phyloP scores from a whole-genome alignment of 2,888 invertebrate genomes.

The Aporophyla nigra region DNA sequence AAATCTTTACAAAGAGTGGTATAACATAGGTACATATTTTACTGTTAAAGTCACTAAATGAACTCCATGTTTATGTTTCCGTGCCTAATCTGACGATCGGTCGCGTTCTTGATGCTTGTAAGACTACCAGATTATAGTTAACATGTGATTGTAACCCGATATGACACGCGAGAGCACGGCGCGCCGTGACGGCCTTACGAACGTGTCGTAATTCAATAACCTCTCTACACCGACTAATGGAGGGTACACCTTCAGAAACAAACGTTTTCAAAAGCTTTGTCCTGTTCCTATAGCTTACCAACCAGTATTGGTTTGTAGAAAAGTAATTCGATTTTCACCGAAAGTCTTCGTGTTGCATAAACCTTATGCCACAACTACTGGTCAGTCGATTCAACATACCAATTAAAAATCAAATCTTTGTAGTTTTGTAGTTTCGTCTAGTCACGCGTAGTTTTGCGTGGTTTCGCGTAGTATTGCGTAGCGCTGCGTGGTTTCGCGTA shows the following conservation, averaged over 20 bases:
- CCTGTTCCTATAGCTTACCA: slow-evolving; percentile 17
- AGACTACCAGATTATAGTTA: slow-evolving; percentile 69
- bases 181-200: slow-evolving; percentile 71
- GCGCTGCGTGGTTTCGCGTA: not conserved
- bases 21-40: slow-evolving; percentile 17
- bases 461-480: not conserved
- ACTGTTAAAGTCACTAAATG: slow-evolving; percentile 49
- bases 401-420: not conserved
- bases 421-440: not conserved
- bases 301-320: not conserved
- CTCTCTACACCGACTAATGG: slow-evolving; percentile 76
- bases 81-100: slow-evolving; percentile 66
- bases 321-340: slow-evolving; percentile 1
- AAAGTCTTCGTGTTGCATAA: not conserved
- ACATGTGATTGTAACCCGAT: slow-evolving; percentile 74
- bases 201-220: slow-evolving; percentile 79
- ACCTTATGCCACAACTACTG: not conserved
- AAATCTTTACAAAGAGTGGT: slow-evolving; percentile 29
- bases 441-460: not conserved
- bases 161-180: slow-evolving; percentile 69
- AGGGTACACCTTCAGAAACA: slow-evolving; percentile 71
- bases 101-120: slow-evolving; percentile 68
- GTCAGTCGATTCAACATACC: not conserved
- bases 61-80: slow-evolving; percentile 60
- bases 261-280: slow-evolving; percentile 34